Percentiles rank a stretch among this genome's conserved stretches.
Conservation (phyloP, 1,140 invertebrate species). For the Philaenus spumarius region DNA sequence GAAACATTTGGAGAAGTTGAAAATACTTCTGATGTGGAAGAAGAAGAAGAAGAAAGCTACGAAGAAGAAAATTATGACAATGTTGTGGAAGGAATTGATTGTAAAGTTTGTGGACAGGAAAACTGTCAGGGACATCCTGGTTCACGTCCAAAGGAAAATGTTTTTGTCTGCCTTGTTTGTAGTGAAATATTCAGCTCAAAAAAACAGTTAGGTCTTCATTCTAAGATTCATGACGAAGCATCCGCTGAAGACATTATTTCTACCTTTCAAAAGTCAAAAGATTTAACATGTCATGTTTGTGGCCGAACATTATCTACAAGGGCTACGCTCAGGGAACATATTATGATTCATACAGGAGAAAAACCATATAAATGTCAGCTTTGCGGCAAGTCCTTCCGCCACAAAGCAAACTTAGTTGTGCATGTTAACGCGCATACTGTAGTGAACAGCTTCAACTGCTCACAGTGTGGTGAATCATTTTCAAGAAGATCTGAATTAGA, state of each 20-base stretch:
- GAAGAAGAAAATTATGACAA: background rate
- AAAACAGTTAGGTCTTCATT: conserved; percentile 10
- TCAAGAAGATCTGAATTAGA: conserved; percentile 9
- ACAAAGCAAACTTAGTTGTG: conserved; percentile 21
- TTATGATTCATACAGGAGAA: conserved; percentile 51
- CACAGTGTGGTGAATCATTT: conserved; percentile 10
- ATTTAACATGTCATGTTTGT: conserved; percentile 40
- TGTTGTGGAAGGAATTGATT: background rate
- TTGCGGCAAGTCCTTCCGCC: conserved; percentile 42
- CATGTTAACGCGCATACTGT: conserved; percentile 21
- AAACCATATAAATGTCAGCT: conserved; percentile 53
- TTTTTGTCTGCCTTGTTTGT: conserved; percentile 15
- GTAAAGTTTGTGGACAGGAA: conserved; percentile 2
- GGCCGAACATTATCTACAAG: conserved; percentile 41
- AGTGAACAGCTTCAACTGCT: conserved; percentile 13
- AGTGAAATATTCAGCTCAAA: conserved; percentile 17
- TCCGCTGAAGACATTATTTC: background rate
- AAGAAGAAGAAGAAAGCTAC: conserved; percentile 3
- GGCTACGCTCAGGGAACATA: conserved; percentile 39
- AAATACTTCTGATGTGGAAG: background rate
- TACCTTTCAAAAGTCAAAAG: conserved; percentile 10
- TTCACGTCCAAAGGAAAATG: background rate
- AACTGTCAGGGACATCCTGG: conserved; percentile 6
- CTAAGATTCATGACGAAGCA: background rate
- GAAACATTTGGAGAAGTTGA: background rate